phyloP scores from a whole-genome alignment of 2,113 vertebrate species.

The Mustela lutreola region DNA sequence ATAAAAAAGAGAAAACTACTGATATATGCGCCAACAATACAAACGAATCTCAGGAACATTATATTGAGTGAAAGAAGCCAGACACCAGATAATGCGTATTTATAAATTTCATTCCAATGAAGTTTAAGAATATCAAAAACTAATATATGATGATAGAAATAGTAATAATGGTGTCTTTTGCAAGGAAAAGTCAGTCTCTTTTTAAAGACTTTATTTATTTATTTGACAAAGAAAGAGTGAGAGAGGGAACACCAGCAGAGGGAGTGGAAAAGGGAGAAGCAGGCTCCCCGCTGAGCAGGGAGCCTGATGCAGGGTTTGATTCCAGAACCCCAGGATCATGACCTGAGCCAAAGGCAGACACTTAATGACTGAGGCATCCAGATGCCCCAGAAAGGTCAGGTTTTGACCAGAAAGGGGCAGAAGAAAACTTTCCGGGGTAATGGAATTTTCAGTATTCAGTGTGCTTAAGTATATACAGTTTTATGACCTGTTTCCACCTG shows the following conservation, averaged over 20 bases:
- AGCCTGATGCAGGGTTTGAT: too few species aligned
- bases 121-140: background rate
- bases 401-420: background rate
- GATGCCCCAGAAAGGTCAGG: background rate
- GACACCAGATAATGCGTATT: background rate
- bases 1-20: background rate
- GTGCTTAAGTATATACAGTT: background rate
- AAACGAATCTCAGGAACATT: background rate
- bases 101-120: background rate
- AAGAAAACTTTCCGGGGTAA: background rate
- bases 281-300: too few species aligned
- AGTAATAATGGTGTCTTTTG: background rate
- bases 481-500: background rate
- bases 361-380: too few species aligned
- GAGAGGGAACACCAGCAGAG: too few species aligned
- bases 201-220: too few species aligned
- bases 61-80: background rate
- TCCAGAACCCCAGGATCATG: too few species aligned
- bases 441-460: background rate
- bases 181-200: background rate
- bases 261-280: too few species aligned
- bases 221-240: too few species aligned
- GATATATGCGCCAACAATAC: background rate
- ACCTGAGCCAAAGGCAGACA: too few species aligned
- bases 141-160: background rate